Conservation (phyloP, 1,140 invertebrate genomes). For the Achatina immaculata region DNA sequence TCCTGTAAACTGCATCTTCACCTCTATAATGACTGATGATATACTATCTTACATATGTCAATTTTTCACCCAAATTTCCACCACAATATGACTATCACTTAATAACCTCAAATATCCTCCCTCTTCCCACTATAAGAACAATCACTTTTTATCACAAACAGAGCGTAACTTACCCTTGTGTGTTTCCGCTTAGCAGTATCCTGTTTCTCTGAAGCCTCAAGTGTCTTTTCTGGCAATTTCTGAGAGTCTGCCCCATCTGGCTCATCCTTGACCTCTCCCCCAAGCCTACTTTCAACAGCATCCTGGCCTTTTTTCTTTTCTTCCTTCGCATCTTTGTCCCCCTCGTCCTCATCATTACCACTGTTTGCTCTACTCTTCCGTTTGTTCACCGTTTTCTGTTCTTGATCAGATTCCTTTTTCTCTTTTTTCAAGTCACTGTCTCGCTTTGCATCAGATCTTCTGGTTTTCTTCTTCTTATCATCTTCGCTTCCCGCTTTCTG, state of each 20-base stretch:
- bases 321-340: slow-evolving; percentile 18
- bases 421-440: not conserved
- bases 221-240: not conserved
- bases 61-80: too few relatives aligned
- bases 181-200: slow-evolving; percentile 13
- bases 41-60: too few relatives aligned
- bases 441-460: slow-evolving; percentile 15
- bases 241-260: not conserved
- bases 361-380: not conserved
- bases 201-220: slow-evolving; percentile 6
- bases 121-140: too few relatives aligned
- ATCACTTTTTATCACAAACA: too few relatives aligned
- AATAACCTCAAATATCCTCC: too few relatives aligned
- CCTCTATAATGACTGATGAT: too few relatives aligned
- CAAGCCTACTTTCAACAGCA: not conserved
- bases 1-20: too few relatives aligned
- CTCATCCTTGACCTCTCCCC: slow-evolving; percentile 17
- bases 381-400: slow-evolving; percentile 14
- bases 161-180: slow-evolving; percentile 16
- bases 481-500: not conserved
- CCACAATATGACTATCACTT: too few relatives aligned
- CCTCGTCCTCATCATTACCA: slow-evolving; percentile 28
- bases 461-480: slow-evolving; percentile 21
- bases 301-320: slow-evolving; percentile 26
- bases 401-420: slow-evolving; percentile 30